Base-by-base conservation (phyloP, 2,797 vertebrate species). In the Parotocinclus haroldoi region DNA sequence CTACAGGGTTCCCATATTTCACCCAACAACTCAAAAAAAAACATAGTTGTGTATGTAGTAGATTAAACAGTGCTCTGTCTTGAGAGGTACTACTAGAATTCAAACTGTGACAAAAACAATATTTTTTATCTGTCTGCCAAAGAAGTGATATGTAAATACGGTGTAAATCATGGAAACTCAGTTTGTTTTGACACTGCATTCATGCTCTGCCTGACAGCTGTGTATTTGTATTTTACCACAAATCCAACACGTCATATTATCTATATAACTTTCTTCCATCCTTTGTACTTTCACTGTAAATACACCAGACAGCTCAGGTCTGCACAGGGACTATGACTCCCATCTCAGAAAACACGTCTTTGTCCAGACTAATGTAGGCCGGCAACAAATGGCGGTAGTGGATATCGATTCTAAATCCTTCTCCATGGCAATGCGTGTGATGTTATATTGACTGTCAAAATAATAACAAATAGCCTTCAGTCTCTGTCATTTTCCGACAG, bases 401-500 rank as follows among this genome's bases (percentile, higher is more conserved):
- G 81, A 87, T 91, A 91, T 92, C 82, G 91, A 93, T 92, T 91
- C 86, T 82, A 82, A 82, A 87, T 88, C 87, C 87, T 87, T 89
- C 86, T 89, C 88, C 82, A 85, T 85, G 81, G 88, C 88, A 89
- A 89, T 89, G 87, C 86, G 82, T 87, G 87, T 89, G 86, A 90
- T 90, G 91, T 89, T 91, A 89, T 89, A 91, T 91, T 88, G 88
- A 71, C 85, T 90, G 91, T 90, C 89, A 92, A 89, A 89, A 88
- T 89, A 87, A 92, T 90, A 91, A 88, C 84, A 81, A 82, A 66
- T 82, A 86, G 83, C 77, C 85, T 89, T 93, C 91, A 82, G 86
- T 94, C 91, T 90, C 89, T 87, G 90, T 91, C 92, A 90, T 87
- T 86, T 87, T 90, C 90, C 91, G 89, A 89, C 89, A 90, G 89